These are phyloP conservation scores for Ictalurus furcatus DNA, from an alignment of 2,113 vertebrate genomes.

Conservation along the genomic window DNA sequence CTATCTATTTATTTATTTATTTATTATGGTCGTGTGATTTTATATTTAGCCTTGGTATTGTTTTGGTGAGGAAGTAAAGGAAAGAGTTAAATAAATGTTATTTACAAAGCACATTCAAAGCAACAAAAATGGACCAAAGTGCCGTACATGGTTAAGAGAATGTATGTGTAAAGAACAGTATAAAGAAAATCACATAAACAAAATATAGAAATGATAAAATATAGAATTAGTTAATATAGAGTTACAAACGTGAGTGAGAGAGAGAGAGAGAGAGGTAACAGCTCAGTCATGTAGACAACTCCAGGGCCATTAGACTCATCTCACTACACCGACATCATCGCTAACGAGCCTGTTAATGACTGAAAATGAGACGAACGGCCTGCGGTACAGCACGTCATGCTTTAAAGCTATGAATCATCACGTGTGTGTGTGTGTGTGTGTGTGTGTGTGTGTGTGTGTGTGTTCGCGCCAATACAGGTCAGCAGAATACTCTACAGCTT, in stretches of 20 bases:
- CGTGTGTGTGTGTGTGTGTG: slow-evolving; percentile 44
- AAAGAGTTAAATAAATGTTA: not conserved
- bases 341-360: slow-evolving; percentile 28
- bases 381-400: not conserved
- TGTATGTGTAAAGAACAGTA: too few relatives aligned
- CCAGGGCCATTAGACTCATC: not conserved
- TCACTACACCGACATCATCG: not conserved
- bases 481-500: slow-evolving; percentile 98
- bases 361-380: not conserved
- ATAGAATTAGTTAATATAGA: not conserved
- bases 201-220: not conserved
- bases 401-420: not conserved
- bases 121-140: not conserved
- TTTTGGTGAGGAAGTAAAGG: not conserved
- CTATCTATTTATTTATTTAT: too few relatives aligned
- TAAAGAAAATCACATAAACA: too few relatives aligned
- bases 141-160: too few relatives aligned
- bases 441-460: slow-evolving; percentile 44
- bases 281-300: not conserved
- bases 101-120: not conserved
- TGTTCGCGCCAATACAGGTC: slow-evolving; percentile 75
- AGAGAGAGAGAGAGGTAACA: not conserved
- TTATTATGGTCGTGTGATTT: too few relatives aligned
- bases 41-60: not conserved
- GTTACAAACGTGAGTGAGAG: not conserved